phyloP scores from a whole-genome alignment of 2,797 vertebrate genomes.

The Euphonia xanthogaster region DNA sequence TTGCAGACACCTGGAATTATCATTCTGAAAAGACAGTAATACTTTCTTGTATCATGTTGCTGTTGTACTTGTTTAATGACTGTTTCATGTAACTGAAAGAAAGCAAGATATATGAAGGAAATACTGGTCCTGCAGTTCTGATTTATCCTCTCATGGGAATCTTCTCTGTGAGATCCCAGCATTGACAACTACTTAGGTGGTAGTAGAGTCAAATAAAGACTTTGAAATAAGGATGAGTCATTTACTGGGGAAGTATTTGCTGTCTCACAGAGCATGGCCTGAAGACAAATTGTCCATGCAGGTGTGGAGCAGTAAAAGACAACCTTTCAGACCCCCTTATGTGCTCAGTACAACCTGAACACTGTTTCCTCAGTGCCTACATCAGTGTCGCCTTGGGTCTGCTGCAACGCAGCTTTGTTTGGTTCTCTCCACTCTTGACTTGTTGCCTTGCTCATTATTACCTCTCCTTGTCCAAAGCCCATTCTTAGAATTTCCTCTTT shows the following conservation, averaged over 20 bases:
- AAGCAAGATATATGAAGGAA: background rate
- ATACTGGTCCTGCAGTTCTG: background rate
- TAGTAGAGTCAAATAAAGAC: background rate
- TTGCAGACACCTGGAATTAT: background rate
- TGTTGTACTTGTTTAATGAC: background rate
- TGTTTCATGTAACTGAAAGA: background rate
- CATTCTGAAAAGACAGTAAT: background rate
- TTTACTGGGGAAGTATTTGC: background rate
- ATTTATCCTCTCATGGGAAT: background rate
- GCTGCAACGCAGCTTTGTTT: background rate
- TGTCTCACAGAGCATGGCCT: background rate
- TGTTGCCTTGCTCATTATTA: background rate
- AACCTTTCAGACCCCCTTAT: background rate
- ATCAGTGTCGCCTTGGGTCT: background rate
- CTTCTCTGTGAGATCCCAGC: background rate
- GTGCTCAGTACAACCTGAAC: background rate
- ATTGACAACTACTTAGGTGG: background rate
- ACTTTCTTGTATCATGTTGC: background rate
- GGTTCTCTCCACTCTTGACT: background rate
- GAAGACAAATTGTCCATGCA: background rate
- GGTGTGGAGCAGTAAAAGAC: background rate
- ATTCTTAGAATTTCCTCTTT: background rate
- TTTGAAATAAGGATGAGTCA: background rate
- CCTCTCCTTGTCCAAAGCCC: background rate
- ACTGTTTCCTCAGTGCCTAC: background rate